Evolutionary conservation across 2,888 invertebrate genomes (phyloP), one percentile per base, ranked within the genome.

Genomic region (Oxycera nigricornis): DNA sequence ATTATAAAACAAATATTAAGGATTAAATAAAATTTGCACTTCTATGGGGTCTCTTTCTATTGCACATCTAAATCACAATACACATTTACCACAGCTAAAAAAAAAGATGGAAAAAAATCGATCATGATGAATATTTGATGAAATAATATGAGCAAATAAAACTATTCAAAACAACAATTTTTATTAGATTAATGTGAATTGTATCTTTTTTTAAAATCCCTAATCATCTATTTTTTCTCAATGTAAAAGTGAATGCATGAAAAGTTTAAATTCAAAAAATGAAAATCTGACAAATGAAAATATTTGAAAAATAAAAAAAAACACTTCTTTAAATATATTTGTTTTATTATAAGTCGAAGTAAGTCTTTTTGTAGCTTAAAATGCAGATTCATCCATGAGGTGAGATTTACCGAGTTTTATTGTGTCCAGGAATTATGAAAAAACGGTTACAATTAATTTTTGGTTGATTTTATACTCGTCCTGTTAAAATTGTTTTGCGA

Each of bases 191-290:
- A 50, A 65, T 65, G 26, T 41, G 41, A 70, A 70, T 55, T 70
- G 70, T 70, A 70, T 70, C 39, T 65, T 70, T 70, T 52, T 52
- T 70, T 52, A 55, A 35, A 41, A 50, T 41, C 55, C 67, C 17
- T 28, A 72, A 59, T 67, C 35, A 55, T 70, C 65, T 65, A 65
- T 68, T 55, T 68, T 68, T 72, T 65, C 74, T 74, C 62, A 75
- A 72, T 74, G 76, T 76, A 76, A 76, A 73, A 59, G 41, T 72
- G 74, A 76, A 76, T 76, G 76, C 76, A 74, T 76, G 76, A 55
- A 73, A 73, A 61, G 50, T 67, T 67, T 52, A 76, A 76, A 76
- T 67, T 74, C 50, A 24, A 57, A 72, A 72, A 67, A 67, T 9
- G 24, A 52, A 28, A 72, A 72, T 50, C 46, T 59, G 59, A 52